A percentile compares a stretch with the other conserved stretches of the same genome.
phyloP scores from a whole-genome alignment of 1,140 invertebrate species.

The Drosophila suzukii region DNA sequence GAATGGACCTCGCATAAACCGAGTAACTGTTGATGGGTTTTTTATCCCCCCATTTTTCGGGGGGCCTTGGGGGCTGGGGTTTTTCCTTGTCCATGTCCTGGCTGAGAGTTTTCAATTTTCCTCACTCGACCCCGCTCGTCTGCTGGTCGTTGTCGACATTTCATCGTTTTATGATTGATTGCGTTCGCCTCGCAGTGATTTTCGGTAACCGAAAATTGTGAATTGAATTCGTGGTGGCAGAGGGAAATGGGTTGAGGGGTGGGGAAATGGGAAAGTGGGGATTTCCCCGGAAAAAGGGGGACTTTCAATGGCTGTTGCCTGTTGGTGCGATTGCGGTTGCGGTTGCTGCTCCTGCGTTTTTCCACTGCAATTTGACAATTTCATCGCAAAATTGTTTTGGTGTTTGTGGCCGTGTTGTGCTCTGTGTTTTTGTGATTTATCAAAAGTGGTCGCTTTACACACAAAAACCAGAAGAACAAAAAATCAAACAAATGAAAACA shows the following conservation, averaged over 20 bases:
- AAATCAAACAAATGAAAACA: neutral
- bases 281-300: neutral
- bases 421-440: constrained; percentile 59
- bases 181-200: constrained; percentile 71
- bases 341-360: constrained; percentile 78
- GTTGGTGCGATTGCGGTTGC: constrained; percentile 60
- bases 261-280: neutral
- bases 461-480: neutral
- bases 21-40: constrained; percentile 4
- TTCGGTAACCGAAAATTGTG: constrained; percentile 73
- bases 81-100: constrained; percentile 56
- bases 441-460: constrained; percentile 63
- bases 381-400: constrained; percentile 81
- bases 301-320: constrained; percentile 29
- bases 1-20: constrained; percentile 8
- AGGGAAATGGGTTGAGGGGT: neutral
- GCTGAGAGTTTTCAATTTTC: constrained; percentile 67
- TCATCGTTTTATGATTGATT: constrained; percentile 81
- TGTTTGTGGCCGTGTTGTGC: constrained; percentile 63
- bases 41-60: constrained; percentile 6
- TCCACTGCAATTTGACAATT: constrained; percentile 80
- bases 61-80: neutral
- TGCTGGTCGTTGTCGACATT: constrained; percentile 55
- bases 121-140: constrained; percentile 7
- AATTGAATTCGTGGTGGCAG: constrained; percentile 65